Percentiles rank a stretch among this genome's conserved stretches.
phyloP scores from a whole-genome alignment of 2,888 invertebrate genomes.

The Pegoplata infirma region DNA sequence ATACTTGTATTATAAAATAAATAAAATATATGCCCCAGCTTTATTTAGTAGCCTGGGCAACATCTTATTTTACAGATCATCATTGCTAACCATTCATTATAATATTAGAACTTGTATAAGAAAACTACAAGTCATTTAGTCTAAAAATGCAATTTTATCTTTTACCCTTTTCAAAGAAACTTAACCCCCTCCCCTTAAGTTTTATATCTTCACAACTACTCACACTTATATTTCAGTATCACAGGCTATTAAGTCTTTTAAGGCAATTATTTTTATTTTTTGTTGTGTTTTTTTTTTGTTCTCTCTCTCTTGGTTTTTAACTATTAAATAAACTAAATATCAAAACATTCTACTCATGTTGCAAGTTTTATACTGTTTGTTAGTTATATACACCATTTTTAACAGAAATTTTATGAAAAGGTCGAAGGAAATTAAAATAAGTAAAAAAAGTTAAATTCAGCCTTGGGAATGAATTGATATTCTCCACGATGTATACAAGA shows the following conservation, averaged over 20 bases:
- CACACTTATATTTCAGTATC: conserved; percentile 37
- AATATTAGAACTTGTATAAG: conserved; percentile 56
- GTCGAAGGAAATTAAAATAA: no score
- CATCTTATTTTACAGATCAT: conserved; percentile 22
- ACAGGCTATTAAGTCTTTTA: conserved; percentile 49
- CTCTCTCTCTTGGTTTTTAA: no score
- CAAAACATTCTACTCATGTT: conserved; percentile 53
- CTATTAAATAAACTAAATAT: conserved; percentile 39
- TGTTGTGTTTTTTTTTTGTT: not conserved
- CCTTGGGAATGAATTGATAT: no score
- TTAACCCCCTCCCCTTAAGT: not conserved
- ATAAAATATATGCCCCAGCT: conserved; percentile 37
- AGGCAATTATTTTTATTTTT: conserved; percentile 28
- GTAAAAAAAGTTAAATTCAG: no score
- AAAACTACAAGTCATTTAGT: conserved; percentile 57
- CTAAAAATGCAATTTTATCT: conserved; percentile 58
- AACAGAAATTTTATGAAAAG: not conserved
- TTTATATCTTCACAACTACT: no score
- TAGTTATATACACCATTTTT: not conserved
- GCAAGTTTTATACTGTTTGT: conserved; percentile 22
- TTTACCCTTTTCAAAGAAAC: conserved; percentile 22
- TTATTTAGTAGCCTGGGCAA: conserved; percentile 27
- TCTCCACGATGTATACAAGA: no score
- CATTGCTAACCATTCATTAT: conserved; percentile 57
- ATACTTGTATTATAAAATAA: not conserved